Conservation (phyloP, 1,140 invertebrate genomes). For the Augochlora pura region DNA sequence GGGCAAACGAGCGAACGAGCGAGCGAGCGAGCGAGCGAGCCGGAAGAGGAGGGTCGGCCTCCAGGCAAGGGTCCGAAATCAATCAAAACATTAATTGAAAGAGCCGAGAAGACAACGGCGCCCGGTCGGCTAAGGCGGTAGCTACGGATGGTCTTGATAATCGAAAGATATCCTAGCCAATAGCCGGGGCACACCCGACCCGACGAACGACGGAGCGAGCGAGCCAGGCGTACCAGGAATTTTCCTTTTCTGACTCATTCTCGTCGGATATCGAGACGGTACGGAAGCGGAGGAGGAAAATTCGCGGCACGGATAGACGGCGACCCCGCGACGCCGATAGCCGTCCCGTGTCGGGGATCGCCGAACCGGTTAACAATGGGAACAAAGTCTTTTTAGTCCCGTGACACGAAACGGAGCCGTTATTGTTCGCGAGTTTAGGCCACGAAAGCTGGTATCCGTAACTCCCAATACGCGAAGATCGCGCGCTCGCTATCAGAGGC, state of each 20-base stretch:
- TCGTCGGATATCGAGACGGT: slow-evolving; percentile 1
- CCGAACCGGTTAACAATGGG: slow-evolving; percentile 40
- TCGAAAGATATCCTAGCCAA: slow-evolving; percentile 77
- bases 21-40: slow-evolving; percentile 23
- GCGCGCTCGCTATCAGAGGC: background rate
- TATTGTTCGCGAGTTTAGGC: slow-evolving; percentile 45
- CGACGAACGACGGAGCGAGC: slow-evolving; percentile 55
- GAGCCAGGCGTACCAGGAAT: slow-evolving; percentile 1
- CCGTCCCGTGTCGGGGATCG: slow-evolving; percentile 15
- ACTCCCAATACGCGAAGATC: background rate
- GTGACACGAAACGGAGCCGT: slow-evolving; percentile 49
- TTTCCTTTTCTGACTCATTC: slow-evolving; percentile 47
- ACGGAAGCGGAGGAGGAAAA: slow-evolving; percentile 43
- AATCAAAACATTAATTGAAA: slow-evolving; percentile 82
- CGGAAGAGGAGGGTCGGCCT: slow-evolving; percentile 52
- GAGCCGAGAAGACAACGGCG: slow-evolving; percentile 78
- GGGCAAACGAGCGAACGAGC: slow-evolving; percentile 34
- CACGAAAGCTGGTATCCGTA: slow-evolving; percentile 11
- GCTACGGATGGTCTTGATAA: slow-evolving; percentile 75
- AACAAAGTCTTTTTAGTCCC: slow-evolving; percentile 45
- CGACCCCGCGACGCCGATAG: slow-evolving; percentile 29
- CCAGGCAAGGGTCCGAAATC: slow-evolving; percentile 73
- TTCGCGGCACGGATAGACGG: slow-evolving; percentile 48
- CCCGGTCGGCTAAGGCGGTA: slow-evolving; percentile 67
- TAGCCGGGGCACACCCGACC: slow-evolving; percentile 54